Percentiles rank a stretch among this genome's conserved stretches.
Evolutionary conservation across 1,140 invertebrate genomes (phyloP).

Genomic region (Saxidomus purpurata): DNA sequence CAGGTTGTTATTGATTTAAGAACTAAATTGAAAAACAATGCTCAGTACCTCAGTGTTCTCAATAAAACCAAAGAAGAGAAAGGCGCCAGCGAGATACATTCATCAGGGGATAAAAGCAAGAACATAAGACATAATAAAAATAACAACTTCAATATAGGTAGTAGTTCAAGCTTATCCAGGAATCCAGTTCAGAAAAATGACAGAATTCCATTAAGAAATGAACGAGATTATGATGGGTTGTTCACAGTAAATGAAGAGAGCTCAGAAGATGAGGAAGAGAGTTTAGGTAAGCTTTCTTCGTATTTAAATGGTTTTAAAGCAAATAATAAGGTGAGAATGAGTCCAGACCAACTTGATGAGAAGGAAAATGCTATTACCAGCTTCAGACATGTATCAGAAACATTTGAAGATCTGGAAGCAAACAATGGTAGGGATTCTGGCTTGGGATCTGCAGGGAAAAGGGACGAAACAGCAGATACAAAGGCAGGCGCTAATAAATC

Average conservation of each 20-base stretch:
- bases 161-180: background rate
- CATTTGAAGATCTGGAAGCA: conserved; percentile 22
- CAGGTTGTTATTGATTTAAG: conserved; percentile 35
- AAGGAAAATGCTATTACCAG: background rate
- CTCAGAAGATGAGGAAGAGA: conserved; percentile 3
- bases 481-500: background rate
- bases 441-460: conserved; percentile 57
- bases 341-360: background rate
- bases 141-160: background rate
- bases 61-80: background rate
- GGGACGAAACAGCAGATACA: background rate
- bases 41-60: conserved; percentile 37
- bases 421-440: conserved; percentile 61
- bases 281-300: conserved; percentile 24
- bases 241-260: conserved; percentile 42
- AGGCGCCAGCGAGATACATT: background rate
- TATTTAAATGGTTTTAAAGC: conserved; percentile 45
- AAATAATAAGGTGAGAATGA: background rate
- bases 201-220: background rate
- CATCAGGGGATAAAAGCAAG: background rate
- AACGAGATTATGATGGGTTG: background rate
- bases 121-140: background rate
- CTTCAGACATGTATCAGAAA: background rate
- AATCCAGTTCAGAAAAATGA: background rate
- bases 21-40: conserved; percentile 51